These are phyloP conservation scores for Formica exsecta DNA, from an alignment of 1,140 invertebrate genomes.

Conservation along the genomic window DNA sequence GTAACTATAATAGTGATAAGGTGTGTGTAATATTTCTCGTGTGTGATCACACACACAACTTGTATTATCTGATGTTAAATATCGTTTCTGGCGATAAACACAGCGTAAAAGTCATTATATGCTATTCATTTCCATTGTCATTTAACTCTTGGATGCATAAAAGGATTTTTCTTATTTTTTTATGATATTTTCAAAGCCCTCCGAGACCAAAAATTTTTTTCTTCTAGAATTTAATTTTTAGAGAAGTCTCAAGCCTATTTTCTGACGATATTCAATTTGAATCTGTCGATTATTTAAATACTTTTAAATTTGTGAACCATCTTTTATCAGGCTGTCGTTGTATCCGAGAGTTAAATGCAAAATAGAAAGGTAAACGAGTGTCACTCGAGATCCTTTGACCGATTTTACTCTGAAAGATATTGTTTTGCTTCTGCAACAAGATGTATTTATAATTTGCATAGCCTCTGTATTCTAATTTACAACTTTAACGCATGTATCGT, in stretches of 20 bases:
- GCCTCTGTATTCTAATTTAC: conserved; percentile 33
- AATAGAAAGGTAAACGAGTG: neutral
- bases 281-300: neutral
- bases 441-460: conserved; percentile 71
- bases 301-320: conserved; percentile 10
- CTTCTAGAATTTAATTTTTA: conserved; percentile 17
- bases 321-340: neutral
- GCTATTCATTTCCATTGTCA: conserved; percentile 61
- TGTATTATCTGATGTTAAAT: conserved; percentile 69
- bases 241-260: neutral
- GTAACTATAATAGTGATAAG: conserved; percentile 41
- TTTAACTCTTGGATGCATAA: conserved; percentile 25
- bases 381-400: conserved; percentile 27
- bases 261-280: neutral
- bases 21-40: conserved; percentile 75
- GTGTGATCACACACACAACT: conserved; percentile 69
- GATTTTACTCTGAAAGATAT: conserved; percentile 54
- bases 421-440: conserved; percentile 33
- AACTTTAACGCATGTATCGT: conserved; percentile 32
- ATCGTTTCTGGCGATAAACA: conserved; percentile 62
- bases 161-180: conserved; percentile 2
- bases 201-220: conserved; percentile 9
- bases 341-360: conserved; percentile 14
- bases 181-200: neutral
- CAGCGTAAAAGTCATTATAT: conserved; percentile 55